Base-by-base conservation (phyloP, 1,140 invertebrate genomes). In the Drosophila grimshawi region DNA sequence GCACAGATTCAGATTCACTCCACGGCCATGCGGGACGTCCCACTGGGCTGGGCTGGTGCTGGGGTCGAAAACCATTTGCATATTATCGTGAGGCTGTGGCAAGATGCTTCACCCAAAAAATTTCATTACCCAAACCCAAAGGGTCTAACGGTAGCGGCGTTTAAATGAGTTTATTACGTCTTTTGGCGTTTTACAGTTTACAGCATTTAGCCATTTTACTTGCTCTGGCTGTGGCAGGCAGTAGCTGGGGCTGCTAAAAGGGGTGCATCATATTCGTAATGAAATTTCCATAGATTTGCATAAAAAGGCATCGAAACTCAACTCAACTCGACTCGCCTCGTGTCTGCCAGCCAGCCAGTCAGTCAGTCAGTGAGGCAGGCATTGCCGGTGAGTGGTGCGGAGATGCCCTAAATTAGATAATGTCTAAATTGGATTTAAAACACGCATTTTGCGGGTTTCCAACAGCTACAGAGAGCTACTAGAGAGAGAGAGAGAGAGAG, bases 371-470 rank as follows among this genome's bases (percentile, higher is more conserved):
- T 3, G 27, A 63, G 41, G 39, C 52, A 67, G 56, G 65, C 61
- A 59, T 19, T 57, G 30, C 30, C 66, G 61, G 79, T 78, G 69
- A 63, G 51, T 30, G 69, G 69, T 66, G 41, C 51, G 51, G 68
- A 80, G 85, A 86, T 90, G 89, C 81, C 79, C 85, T 73, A 91
- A 91, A 91, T 91, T 91, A 91, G 89, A 91, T 91, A 91, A 91
- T 91, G 89, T 91, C 81, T 90, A 91, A 91, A 91, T 91, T 91
- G 89, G 89, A 91, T 91, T 91, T 91, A 82, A 91, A 91, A 90
- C 90, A 91, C 90, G 89, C 89, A 91, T 86, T 91, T 91, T 91
- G 89, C 86, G 90, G 89, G 89, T 91, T 91, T 91, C 89, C 79
- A 77, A 62, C 82, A 30, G 37, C 11, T 33, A 49, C 39, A 52